Evolutionary conservation across 2,888 invertebrate species (phyloP), one percentile per base, ranked within the genome.

Genomic region (Deilephila elpenor): DNA sequence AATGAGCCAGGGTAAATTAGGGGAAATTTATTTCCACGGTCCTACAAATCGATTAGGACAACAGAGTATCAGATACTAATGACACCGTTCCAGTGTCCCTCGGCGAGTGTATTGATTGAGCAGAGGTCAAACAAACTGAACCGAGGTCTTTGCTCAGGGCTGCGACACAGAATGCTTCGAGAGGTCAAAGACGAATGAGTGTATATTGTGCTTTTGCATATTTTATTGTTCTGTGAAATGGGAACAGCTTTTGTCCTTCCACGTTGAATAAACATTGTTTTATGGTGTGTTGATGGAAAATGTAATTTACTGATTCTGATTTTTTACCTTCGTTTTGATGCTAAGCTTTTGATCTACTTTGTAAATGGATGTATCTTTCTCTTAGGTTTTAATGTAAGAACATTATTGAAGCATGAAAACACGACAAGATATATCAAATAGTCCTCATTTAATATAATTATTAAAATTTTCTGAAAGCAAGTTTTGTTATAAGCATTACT

Each of bases 71-170:
- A 3, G 56, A 34, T 34, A 56, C n/a, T 73, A 62, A 71, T 56
- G 73, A 60, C 70, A 61, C 60, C 73, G 60, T 73, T 61, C 37
- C 37, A 53, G 73, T 61, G 73, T 73, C 73, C 73, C 73, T 71
- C 62, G 71, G 59, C 64, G 67, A 67, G 25, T 62, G 37, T 73
- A 73, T 73, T 71, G 73, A 73, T 73, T 71, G 71, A 6, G n/a
- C 62, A 25, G 56, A 70, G 71, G 71, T 73, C 71, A 61, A 71
- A 37, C 53, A 73, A 73, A 73, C 73, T 37, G 70, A 70, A 34
- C 20, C 73, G 73, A 73, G 73, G 71, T 73, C 71, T 73, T 73
- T 17, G 34, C 67, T 59, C 72, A 72, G 72, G 72, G 72, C 72
- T 72, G 72, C 25, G 64, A 37, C 59, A 56, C 59, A 37, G 67